These are phyloP conservation scores for Nomada fucata DNA, from an alignment of 2,888 invertebrate genomes.

Conservation along the genomic window DNA sequence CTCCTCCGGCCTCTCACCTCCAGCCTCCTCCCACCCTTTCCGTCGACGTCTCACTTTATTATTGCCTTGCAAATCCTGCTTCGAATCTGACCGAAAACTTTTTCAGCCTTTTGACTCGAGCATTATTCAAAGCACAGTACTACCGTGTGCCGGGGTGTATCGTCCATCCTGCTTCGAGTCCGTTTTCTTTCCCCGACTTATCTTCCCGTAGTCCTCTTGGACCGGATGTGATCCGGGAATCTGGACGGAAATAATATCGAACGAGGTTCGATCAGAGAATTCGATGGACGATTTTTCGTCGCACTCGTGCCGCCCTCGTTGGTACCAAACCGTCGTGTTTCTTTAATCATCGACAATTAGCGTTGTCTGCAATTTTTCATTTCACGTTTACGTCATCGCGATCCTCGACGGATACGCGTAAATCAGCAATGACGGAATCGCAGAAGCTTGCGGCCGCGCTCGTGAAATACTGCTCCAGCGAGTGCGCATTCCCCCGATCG, in stretches of 20 bases:
- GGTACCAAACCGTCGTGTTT: too few relatives aligned
- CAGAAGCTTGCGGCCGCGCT: conserved; percentile 2
- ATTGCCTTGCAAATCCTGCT: conserved; percentile 52
- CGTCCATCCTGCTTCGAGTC: conserved; percentile 27
- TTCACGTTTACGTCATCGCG: neutral
- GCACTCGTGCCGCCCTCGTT: too few relatives aligned
- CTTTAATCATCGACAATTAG: too few relatives aligned
- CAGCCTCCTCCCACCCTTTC: neutral
- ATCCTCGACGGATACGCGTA: neutral
- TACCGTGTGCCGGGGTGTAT: conserved; percentile 4
- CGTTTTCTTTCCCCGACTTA: neutral
- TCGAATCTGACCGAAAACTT: conserved; percentile 55
- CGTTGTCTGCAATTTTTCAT: neutral
- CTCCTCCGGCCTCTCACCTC: conserved; percentile 24
- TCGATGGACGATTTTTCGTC: neutral
- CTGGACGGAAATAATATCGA: neutral
- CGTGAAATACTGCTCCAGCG: conserved; percentile 14
- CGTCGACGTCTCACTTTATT: conserved; percentile 47
- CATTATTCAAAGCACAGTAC: conserved; percentile 50
- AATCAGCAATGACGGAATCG: neutral
- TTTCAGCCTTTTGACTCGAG: conserved; percentile 53
- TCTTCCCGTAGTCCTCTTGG: neutral
- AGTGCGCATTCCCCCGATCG: conserved; percentile 8
- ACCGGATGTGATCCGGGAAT: neutral
- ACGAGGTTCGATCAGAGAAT: neutral